Evolutionary conservation across 2,113 vertebrate genomes (phyloP).

Genomic region (Acanthisitta chloris): DNA sequence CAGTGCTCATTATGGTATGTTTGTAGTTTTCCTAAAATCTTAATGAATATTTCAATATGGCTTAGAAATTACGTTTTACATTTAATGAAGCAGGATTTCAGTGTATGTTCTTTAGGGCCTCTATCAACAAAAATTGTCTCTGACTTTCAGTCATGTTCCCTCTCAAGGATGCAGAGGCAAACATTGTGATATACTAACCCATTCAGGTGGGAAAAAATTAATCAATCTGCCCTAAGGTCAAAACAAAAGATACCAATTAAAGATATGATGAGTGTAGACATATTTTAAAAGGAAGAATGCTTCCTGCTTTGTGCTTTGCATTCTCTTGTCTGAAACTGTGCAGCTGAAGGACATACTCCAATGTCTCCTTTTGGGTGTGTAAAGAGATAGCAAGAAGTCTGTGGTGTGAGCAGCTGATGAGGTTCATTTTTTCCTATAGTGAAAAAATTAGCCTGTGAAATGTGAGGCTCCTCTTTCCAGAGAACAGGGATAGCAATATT

Average conservation of each 20-base stretch:
- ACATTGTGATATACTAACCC: not conserved
- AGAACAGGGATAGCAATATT: not conserved
- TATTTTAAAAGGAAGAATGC: not conserved
- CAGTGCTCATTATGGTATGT: slow-evolving; percentile 90
- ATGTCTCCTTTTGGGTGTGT: not conserved
- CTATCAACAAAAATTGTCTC: not conserved
- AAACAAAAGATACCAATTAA: not conserved
- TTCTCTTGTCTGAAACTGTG: not conserved
- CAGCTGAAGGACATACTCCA: not conserved
- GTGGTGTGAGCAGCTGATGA: not conserved
- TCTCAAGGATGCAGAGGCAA: not conserved
- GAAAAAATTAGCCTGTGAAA: not conserved
- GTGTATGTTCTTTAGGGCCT: not conserved
- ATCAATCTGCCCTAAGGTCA: not conserved
- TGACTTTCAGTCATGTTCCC: not conserved
- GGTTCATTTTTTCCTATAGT: not conserved
- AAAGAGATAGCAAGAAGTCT: not conserved
- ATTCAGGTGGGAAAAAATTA: not conserved
- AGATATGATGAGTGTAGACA: not conserved
- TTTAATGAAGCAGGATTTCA: not conserved
- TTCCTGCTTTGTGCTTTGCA: not conserved
- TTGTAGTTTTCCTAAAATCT: no score
- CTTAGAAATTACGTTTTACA: not conserved
- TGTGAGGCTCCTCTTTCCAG: not conserved
- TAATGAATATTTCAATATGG: not conserved